Base-by-base conservation (phyloP, 1,140 invertebrate genomes). In the Trichogramma pretiosum region DNA sequence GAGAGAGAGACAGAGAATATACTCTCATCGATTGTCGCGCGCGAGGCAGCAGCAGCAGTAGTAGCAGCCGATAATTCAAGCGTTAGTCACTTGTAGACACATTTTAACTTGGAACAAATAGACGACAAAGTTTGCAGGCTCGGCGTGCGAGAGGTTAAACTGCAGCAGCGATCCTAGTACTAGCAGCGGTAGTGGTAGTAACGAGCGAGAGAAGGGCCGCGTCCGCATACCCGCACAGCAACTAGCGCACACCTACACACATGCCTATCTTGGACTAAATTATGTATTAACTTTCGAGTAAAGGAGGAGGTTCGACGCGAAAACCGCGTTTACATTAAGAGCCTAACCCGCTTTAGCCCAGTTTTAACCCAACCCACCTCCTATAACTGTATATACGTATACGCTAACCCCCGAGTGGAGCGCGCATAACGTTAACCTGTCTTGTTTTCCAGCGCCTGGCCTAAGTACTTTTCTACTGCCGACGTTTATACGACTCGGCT, bases 31-130 rank as follows among this genome's bases (percentile, higher is more conserved):
- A 28, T 28, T 28, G 24, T 28, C 16, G 30, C 26, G 40, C 33
- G n/a, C n/a, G n/a, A n/a, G n/a, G n/a, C n/a, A n/a, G n/a, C n/a
- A n/a, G n/a, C 17, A 40, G 23, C 19, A 30, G n/a, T n/a, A 30
- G 38, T 26, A 24, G 36, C 32, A 46, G 43, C 49, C 43, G 49
- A 51, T 51, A 51, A 51, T 51, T 51, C 49, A 51, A 42, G 49
- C 49, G 49, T 36, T 42, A 40, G 49, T 36, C 49, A 51, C 49
- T 51, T 46, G 49, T 46, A 51, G 49, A 46, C 49, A 46, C 49
- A n/a, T n/a, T 51, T 51, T 51, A 51, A 51, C 49, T 51, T 41
- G 49, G 49, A 42, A 46, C 49, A 51, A 51, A 51, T 51, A 51
- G 49, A 46, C 48, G 48, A 51, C 43, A 51, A 51, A 51, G 43